A percentile compares a stretch with the other conserved stretches of the same genome.
phyloP scores from a whole-genome alignment of 2,888 invertebrate genomes.

The Drosophila setosimentum region DNA sequence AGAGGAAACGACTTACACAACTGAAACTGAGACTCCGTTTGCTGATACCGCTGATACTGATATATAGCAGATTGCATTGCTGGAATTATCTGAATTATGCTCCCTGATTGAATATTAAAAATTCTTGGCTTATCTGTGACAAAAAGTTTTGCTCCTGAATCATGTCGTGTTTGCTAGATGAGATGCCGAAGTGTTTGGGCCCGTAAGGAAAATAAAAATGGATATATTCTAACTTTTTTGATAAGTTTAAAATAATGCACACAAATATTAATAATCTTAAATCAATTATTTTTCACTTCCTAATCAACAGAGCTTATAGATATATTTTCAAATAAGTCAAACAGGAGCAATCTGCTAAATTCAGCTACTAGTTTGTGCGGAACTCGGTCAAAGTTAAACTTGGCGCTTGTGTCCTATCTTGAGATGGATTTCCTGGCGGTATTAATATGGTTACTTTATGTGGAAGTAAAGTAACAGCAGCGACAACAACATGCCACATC shows the following conservation, averaged over 20 bases:
- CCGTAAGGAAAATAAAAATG: background rate
- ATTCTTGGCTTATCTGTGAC: background rate
- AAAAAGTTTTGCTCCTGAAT: background rate
- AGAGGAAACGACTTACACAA: background rate
- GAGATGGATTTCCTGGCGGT: conserved; percentile 26
- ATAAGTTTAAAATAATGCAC: background rate
- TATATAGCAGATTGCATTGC: background rate
- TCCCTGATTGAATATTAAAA: background rate
- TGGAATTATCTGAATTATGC: background rate
- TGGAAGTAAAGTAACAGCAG: conserved; percentile 35
- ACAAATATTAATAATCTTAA: background rate
- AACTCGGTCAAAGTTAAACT: conserved; percentile 19
- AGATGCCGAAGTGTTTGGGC: background rate
- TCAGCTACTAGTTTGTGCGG: conserved; percentile 1
- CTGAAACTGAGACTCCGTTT: background rate
- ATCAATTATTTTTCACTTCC: background rate
- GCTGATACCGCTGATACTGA: background rate
- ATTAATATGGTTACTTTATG: conserved; percentile 41
- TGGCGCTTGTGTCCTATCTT: background rate
- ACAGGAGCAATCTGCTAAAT: conserved; percentile 11
- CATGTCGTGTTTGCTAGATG: background rate
- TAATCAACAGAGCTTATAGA: background rate
- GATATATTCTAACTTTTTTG: background rate
- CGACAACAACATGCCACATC: conserved; percentile 63
- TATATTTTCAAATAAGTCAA: conserved; percentile 3